Percentiles rank a stretch among this genome's conserved stretches.
Conservation (phyloP, 1,140 invertebrate genomes). For the Camponotus pennsylvanicus region DNA sequence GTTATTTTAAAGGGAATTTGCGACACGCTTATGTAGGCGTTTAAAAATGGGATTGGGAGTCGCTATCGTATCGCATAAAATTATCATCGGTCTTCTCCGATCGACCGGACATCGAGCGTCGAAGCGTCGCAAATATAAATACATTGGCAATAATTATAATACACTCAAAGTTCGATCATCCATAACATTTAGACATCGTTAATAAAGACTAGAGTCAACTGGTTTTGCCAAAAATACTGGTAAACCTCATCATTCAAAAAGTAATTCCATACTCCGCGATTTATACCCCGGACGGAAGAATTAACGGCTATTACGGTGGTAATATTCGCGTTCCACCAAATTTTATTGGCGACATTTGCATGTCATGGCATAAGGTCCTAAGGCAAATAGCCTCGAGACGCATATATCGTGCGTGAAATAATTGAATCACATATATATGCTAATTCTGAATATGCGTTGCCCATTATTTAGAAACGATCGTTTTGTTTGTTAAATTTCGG, state of each 20-base stretch:
- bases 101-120: not conserved
- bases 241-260: slow-evolving; percentile 56
- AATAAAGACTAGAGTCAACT: slow-evolving; percentile 47
- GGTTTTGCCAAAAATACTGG: slow-evolving; percentile 55
- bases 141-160: slow-evolving; percentile 51
- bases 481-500: slow-evolving; percentile 13
- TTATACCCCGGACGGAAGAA: slow-evolving; percentile 38
- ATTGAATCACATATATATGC: not conserved
- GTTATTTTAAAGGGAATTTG: not conserved
- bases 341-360: slow-evolving; percentile 61
- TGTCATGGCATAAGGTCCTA: not conserved
- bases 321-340: slow-evolving; percentile 31
- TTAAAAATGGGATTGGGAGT: slow-evolving; percentile 33
- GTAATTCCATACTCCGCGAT: slow-evolving; percentile 2
- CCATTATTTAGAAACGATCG: not conserved
- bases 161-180: slow-evolving; percentile 4
- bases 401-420: slow-evolving; percentile 2
- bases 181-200: slow-evolving; percentile 40
- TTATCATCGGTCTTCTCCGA: slow-evolving; percentile 57
- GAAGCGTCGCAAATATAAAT: slow-evolving; percentile 17
- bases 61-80: slow-evolving; percentile 58
- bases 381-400: not conserved
- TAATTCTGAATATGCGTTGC: slow-evolving; percentile 9
- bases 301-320: slow-evolving; percentile 38
- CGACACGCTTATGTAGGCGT: slow-evolving; percentile 44